phyloP scores from a whole-genome alignment of 1,140 invertebrate genomes.

The Leucophenga varia region DNA sequence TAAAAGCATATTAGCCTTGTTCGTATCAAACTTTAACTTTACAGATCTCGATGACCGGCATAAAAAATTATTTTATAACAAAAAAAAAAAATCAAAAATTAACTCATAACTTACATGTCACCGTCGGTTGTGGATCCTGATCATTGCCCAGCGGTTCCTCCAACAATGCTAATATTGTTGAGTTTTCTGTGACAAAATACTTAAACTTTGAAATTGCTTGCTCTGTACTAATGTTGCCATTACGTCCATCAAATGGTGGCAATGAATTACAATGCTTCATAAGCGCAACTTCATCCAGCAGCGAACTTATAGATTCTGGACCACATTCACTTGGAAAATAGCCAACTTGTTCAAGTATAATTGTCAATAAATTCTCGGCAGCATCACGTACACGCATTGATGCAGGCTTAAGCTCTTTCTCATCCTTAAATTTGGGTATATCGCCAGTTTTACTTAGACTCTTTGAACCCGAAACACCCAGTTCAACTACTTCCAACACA shows the following conservation, averaged over 20 bases:
- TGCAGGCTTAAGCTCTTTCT: slow-evolving; percentile 93
- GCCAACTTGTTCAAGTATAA: slow-evolving; percentile 89
- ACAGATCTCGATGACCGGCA: background rate
- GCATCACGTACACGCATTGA: slow-evolving; percentile 95
- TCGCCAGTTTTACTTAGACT: slow-evolving; percentile 84
- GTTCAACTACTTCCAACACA: slow-evolving; percentile 93
- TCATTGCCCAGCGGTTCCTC: slow-evolving; percentile 87
- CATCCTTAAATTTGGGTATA: slow-evolving; percentile 88
- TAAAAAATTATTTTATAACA: background rate
- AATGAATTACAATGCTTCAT: slow-evolving; percentile 75
- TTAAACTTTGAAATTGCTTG: slow-evolving; percentile 65
- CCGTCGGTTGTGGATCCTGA: slow-evolving; percentile 74
- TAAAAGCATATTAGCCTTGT: too few species aligned
- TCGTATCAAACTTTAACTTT: slow-evolving; percentile 1
- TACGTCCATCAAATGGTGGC: slow-evolving; percentile 21
- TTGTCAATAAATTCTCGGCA: slow-evolving; percentile 87
- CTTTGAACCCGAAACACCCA: slow-evolving; percentile 96
- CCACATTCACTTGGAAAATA: slow-evolving; percentile 84
- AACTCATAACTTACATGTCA: slow-evolving; percentile 59
- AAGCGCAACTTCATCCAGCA: slow-evolving; percentile 85
- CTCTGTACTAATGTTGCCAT: slow-evolving; percentile 35
- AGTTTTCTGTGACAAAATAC: slow-evolving; percentile 91
- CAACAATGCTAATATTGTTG: slow-evolving; percentile 82
- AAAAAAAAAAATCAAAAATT: background rate
- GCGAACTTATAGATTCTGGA: slow-evolving; percentile 78